A percentile compares a stretch with the other conserved stretches of the same genome.
Evolutionary conservation across 2,888 invertebrate species (phyloP).

Genomic region (Hanleya hanleyi): DNA sequence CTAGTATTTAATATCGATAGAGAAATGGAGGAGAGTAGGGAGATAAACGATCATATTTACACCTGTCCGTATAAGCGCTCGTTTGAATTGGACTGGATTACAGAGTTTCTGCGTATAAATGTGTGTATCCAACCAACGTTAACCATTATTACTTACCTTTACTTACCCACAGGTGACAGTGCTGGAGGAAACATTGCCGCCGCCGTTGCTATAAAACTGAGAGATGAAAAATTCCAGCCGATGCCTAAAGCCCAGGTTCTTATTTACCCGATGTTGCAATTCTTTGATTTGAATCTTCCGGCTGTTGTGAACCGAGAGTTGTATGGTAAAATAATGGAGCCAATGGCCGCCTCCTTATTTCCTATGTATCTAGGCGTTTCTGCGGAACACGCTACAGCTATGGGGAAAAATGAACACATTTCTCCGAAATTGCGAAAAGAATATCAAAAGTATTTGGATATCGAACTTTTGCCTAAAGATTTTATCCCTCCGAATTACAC

Average conservation of each 20-base stretch:
- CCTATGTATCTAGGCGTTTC: not conserved
- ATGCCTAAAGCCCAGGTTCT: constrained; percentile 6
- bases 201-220: constrained; percentile 23
- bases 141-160: too few species aligned
- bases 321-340: too few species aligned
- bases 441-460: not conserved
- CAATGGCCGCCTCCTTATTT: too few species aligned
- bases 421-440: not conserved
- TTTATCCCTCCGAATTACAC: not conserved
- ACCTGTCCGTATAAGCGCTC: too few species aligned
- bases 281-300: constrained; percentile 1
- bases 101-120: too few species aligned
- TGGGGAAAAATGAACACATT: not conserved
- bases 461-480: not conserved
- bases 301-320: not conserved
- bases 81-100: too few species aligned
- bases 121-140: too few species aligned
- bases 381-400: not conserved
- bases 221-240: not conserved
- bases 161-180: constrained; percentile 43
- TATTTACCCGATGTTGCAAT: constrained; percentile 6
- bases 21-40: too few species aligned
- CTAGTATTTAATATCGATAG: too few species aligned
- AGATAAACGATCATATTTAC: too few species aligned
- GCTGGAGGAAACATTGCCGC: constrained; percentile 43